Percentiles rank a stretch among this genome's conserved stretches.
Evolutionary conservation across 2,888 invertebrate species (phyloP).

Genomic region (Clusia tigrina): DNA sequence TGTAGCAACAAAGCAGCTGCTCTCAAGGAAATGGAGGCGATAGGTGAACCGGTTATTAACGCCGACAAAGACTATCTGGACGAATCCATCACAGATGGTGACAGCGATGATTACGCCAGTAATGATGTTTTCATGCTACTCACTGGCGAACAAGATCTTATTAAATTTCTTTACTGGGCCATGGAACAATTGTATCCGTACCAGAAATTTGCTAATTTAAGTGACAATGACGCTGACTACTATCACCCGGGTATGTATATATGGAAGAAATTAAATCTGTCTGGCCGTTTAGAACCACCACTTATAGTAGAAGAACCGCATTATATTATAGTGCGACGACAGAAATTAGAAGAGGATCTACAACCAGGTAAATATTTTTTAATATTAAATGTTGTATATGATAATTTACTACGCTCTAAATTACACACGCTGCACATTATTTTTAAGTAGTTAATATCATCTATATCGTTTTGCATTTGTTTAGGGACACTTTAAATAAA

Average conservation of each 20-base stretch:
- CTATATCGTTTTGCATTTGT: too few relatives aligned
- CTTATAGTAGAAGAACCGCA: conserved; percentile 60
- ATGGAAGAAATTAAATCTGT: conserved; percentile 59
- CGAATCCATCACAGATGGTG: conserved; percentile 12
- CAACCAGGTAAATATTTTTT: conserved; percentile 28
- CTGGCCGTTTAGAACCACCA: conserved; percentile 58
- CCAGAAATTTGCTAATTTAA: conserved; percentile 27
- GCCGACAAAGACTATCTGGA: conserved; percentile 1
- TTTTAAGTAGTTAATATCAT: too few relatives aligned
- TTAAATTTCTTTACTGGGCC: conserved; percentile 58
- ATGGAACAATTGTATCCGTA: conserved; percentile 53
- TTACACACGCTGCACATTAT: too few relatives aligned
- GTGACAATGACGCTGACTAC: conserved; percentile 42
- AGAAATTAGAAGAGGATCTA: conserved; percentile 43
- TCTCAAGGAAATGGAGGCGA: conserved; percentile 11
- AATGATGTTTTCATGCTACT: conserved; percentile 54
- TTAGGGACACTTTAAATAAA: too few relatives aligned
- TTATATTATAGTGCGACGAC: conserved; percentile 56
- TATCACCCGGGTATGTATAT: conserved; percentile 54
- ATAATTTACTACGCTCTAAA: too few relatives aligned
- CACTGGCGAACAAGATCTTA: conserved; percentile 56
- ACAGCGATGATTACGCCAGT: conserved; percentile 35
- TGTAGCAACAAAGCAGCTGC: conserved; percentile 44
- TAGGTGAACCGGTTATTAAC: background rate
- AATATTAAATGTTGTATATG: too few relatives aligned